Base-by-base conservation (phyloP, 2,888 invertebrate species). In the Dynastes tityus region DNA sequence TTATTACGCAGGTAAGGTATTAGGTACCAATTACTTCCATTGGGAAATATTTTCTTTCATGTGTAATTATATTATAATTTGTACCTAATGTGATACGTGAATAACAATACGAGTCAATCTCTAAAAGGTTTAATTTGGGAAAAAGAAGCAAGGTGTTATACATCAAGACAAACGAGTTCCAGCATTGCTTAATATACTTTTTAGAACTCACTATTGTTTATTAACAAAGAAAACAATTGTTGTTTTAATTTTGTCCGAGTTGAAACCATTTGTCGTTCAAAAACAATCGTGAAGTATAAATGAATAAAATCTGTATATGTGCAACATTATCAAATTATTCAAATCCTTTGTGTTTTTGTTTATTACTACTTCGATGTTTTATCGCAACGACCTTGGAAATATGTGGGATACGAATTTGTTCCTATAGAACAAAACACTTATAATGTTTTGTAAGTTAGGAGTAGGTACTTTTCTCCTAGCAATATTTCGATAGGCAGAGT, bases 301-400 rank as follows among this genome's bases (percentile, higher is more conserved):
- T 37, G 37, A 16, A 27, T 13, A 27, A 63, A 29, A 22, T 22
- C 6, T 16, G 3, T 61, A 27, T 58, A 45, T 74, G 27, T 16
- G 58, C 16, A 11, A 49, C 49, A 61, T 74, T 74, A 74, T 61
- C 73, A 63, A 73, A 49, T 40, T 49, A 74, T 61, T 74, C 40
- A 16, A 74, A 61, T 74, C 73, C 45, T 74, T 61, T 74, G 73
- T 74, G 45, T 49, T 74, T 67, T 74, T 74, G 61, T 74, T 74
- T 61, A 73, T 58, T 49, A 74, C 63, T 74, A 61, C 73, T 58
- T 37, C 45, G 49, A 11, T 61, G 22, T 40, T 49, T 74, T 74
- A 74, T 74, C 73, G 73, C 73, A 4, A 40, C 61, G 73, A 40
- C 73, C 73, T 74, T 74, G 73, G 29, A 9, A 61, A 40, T 27